phyloP scores from a whole-genome alignment of 2,888 invertebrate genomes.

The Tachystola acroxantha region DNA sequence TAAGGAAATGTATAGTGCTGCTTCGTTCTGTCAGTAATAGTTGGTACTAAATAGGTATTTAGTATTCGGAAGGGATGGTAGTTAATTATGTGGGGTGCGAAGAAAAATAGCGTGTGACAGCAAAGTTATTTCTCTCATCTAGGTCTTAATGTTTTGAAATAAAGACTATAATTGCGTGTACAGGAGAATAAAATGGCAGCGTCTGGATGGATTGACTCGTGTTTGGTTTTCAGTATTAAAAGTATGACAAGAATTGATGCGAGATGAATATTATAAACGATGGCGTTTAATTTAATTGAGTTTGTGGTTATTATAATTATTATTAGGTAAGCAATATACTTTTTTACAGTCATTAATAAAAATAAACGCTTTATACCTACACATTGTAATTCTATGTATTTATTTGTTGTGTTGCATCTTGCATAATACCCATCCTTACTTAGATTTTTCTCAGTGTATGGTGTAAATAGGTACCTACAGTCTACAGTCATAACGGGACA shows the following conservation, averaged over 20 bases:
- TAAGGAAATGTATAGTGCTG: conserved; percentile 11
- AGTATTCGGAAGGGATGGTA: conserved; percentile 73
- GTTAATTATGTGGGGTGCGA: conserved; percentile 71
- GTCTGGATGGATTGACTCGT: conserved; percentile 23
- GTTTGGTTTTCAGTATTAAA: conserved; percentile 47
- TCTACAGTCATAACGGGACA: no score
- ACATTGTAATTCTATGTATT: no score
- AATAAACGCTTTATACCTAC: no score
- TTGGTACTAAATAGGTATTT: conserved; percentile 74
- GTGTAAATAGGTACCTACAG: no score
- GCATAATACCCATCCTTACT: no score
- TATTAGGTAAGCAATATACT: no score
- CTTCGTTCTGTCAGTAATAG: conserved; percentile 44
- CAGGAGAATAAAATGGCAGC: conserved; percentile 13
- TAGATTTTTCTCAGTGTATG: no score
- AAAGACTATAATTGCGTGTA: conserved; percentile 12
- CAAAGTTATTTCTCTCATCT: conserved; percentile 14
- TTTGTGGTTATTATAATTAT: no score
- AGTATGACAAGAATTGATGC: conserved; percentile 43
- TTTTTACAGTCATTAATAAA: no score
- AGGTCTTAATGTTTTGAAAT: conserved; percentile 15
- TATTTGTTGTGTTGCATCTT: no score
- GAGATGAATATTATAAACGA: conserved; percentile 49
- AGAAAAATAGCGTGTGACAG: conserved; percentile 55
- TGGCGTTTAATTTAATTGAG: conserved; percentile 34